phyloP scores from a whole-genome alignment of 2,113 vertebrate genomes.

The Eolophus roseicapilla region DNA sequence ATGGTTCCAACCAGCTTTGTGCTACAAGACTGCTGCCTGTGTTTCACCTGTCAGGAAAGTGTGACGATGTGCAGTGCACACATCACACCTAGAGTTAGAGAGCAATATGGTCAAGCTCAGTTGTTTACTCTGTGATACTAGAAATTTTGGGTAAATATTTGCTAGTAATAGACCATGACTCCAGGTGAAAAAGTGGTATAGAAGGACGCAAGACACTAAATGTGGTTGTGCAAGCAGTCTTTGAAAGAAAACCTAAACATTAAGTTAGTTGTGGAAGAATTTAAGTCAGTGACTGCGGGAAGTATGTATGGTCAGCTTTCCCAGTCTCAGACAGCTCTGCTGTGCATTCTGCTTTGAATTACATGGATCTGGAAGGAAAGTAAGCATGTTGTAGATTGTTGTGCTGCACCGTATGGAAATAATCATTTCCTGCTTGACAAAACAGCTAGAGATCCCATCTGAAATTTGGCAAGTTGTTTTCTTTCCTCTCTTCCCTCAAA shows the following conservation, averaged over 20 bases:
- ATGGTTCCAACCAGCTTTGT: neutral
- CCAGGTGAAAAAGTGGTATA: neutral
- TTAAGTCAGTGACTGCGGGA: neutral
- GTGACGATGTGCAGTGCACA: fast-evolving
- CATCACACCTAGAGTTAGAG: fast-evolving
- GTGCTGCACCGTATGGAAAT: neutral
- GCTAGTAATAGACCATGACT: neutral
- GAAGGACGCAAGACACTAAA: neutral
- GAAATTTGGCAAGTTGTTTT: neutral
- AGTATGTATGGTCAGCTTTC: neutral
- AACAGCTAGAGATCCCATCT: neutral
- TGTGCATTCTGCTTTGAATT: conserved; percentile 25
- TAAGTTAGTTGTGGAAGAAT: neutral
- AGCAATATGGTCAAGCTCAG: neutral
- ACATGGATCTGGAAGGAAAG: neutral
- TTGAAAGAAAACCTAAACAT: neutral
- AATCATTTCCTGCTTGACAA: neutral
- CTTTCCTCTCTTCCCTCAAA: neutral
- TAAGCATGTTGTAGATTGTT: neutral
- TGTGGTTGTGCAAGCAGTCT: neutral
- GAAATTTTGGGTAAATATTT: neutral
- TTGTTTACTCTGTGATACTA: neutral
- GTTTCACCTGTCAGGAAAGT: neutral
- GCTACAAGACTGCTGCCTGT: neutral
- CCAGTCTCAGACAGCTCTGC: neutral